A percentile compares a stretch with the other conserved stretches of the same genome.
phyloP scores from a whole-genome alignment of 2,888 invertebrate genomes.

The Hydropsyche betteni region DNA sequence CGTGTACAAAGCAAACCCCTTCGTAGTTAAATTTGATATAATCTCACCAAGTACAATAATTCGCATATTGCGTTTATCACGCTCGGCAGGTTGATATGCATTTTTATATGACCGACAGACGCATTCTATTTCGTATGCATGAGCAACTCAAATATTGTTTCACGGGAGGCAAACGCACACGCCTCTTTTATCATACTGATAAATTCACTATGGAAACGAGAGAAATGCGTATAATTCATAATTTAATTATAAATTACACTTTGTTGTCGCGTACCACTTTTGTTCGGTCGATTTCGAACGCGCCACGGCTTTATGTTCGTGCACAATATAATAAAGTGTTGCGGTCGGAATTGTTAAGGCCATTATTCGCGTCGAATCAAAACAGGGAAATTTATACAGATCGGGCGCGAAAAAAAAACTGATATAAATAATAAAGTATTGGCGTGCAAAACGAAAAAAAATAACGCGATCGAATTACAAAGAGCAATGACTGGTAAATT shows the following conservation, averaged over 20 bases:
- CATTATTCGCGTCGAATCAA: conserved; percentile 2
- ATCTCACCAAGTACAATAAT: conserved; percentile 30
- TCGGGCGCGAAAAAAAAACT: conserved; percentile 6
- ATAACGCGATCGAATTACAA: conserved; percentile 26
- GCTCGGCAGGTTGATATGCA: conserved; percentile 31
- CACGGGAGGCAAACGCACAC: background rate
- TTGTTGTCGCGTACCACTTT: too few species aligned
- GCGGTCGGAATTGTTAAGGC: conserved; percentile 17
- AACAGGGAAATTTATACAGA: conserved; percentile 25
- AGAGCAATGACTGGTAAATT: conserved; percentile 32
- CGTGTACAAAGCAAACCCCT: background rate
- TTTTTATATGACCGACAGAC: conserved; percentile 30
- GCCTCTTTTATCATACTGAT: background rate
- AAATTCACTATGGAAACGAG: too few species aligned
- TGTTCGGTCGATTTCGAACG: too few species aligned
- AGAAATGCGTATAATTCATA: too few species aligned
- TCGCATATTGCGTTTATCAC: conserved; percentile 35
- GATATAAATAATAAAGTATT: background rate
- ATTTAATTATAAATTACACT: too few species aligned
- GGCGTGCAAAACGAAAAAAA: conserved; percentile 1
- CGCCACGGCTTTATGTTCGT: too few species aligned
- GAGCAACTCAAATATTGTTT: conserved; percentile 19
- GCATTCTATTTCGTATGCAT: conserved; percentile 14
- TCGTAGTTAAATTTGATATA: conserved; percentile 1
- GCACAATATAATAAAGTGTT: conserved; percentile 4